phyloP scores from a whole-genome alignment of 2,888 invertebrate species.

The Helleia helle region DNA sequence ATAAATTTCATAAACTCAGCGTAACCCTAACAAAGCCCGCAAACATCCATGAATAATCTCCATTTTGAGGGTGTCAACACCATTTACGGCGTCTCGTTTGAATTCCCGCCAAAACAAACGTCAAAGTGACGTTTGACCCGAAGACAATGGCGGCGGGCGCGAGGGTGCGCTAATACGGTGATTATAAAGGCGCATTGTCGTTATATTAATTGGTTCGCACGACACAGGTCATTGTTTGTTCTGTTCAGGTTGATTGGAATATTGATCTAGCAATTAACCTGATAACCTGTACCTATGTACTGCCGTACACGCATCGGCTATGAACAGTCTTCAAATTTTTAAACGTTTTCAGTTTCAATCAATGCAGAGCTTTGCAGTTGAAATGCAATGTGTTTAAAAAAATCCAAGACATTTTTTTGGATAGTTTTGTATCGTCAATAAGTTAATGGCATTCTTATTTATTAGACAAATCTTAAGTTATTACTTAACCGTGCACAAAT shows the following conservation, averaged over 20 bases:
- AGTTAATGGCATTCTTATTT: no score
- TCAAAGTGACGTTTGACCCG: slow-evolving; percentile 39
- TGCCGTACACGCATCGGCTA: no score
- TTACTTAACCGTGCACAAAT: no score
- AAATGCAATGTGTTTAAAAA: no score
- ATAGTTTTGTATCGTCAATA: no score
- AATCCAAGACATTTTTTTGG: no score
- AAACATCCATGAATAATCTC: slow-evolving; percentile 70
- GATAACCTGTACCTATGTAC: slow-evolving; percentile 10
- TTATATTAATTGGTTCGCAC: slow-evolving; percentile 46
- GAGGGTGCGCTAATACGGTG: slow-evolving; percentile 42
- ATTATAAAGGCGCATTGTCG: slow-evolving; percentile 50
- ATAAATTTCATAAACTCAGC: slow-evolving; percentile 67
- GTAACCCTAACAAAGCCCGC: slow-evolving; percentile 55
- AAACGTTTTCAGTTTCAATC: no score
- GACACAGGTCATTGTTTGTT: slow-evolving; percentile 27
- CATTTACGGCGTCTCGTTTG: slow-evolving; percentile 41
- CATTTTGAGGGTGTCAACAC: slow-evolving; percentile 67
- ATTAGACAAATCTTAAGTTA: no score
- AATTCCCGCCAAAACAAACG: slow-evolving; percentile 59
- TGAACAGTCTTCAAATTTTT: no score
- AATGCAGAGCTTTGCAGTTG: no score
- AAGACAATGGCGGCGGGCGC: slow-evolving; percentile 44
- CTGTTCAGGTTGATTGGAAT: slow-evolving; percentile 20
- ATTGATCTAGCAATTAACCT: slow-evolving; percentile 22